A percentile compares a stretch with the other conserved stretches of the same genome.
phyloP scores from a whole-genome alignment of 92 coral and sea anemone genomes.

The Parazoanthus swiftii region DNA sequence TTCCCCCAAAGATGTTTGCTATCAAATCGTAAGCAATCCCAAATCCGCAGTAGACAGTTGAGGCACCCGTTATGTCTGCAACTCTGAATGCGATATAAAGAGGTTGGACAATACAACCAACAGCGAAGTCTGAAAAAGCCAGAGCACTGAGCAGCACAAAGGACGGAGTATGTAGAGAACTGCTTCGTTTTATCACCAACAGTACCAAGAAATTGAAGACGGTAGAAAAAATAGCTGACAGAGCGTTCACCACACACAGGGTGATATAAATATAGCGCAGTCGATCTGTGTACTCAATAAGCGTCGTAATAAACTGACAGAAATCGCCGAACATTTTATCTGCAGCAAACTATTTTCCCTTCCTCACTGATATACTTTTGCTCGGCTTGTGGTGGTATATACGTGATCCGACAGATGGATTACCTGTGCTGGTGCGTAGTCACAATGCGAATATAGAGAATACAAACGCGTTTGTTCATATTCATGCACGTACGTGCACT shows the following conservation, averaged over 20 bases:
- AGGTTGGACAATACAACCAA: slow-evolving; percentile 2
- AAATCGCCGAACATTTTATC: slow-evolving; percentile 2
- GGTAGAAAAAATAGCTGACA: not conserved
- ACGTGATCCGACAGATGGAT: too few relatives aligned
- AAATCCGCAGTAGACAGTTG: not conserved
- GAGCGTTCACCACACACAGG: slow-evolving; percentile 1
- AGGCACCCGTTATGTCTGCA: not conserved
- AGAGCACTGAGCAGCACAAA: not conserved
- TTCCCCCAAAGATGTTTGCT: slow-evolving; percentile 38
- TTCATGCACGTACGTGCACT: too few relatives aligned
- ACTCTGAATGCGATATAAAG: not conserved
- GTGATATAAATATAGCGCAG: not conserved
- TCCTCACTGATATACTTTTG: not conserved
- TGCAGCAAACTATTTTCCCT: not conserved
- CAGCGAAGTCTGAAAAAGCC: slow-evolving; percentile 3
- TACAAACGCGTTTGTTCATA: too few relatives aligned
- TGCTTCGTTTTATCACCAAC: not conserved
- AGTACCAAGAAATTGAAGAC: not conserved
- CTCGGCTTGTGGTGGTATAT: too few relatives aligned
- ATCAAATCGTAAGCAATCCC: slow-evolving; percentile 32
- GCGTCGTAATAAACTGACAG: not conserved
- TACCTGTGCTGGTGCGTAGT: too few relatives aligned
- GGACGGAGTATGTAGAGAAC: slow-evolving; percentile 1
- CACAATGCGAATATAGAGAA: too few relatives aligned
- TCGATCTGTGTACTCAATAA: not conserved